Evolutionary conservation across 2,113 vertebrate genomes (phyloP), one percentile per base, ranked within the genome.

Genomic region (Eleginops maclovinus): DNA sequence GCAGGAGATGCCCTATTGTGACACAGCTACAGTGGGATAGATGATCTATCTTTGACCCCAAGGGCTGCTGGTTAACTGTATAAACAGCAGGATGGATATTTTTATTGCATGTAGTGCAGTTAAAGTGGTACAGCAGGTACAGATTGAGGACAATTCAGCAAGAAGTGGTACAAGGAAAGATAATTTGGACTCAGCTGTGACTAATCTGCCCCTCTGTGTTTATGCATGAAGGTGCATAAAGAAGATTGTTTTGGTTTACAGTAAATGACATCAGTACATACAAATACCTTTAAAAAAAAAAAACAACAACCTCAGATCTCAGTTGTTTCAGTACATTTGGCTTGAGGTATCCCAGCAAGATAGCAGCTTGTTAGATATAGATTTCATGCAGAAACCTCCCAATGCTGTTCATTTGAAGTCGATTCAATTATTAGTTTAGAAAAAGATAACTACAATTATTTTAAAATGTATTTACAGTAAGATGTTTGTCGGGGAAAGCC

Each of bases 1-100:
- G 72, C 2, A 19, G 72, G 84, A 87, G 82, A 86, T 88, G 86
- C 86, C 77, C 81, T 67, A 72, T 72, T 84, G 88, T 75, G 82
- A 85, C 85, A 78, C 62, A 36, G 75, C 61, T 62, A 55, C 72
- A 75, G 62, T 21, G 68, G 82, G 84, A 82, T 47, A 62, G 67
- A 84, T 88, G 88, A 89, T 86, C 56, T 56, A 82, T 91, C 51
- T 88, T 74, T 88, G 84, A 92, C 85, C 85, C 72, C 11, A 31
- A 74, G 71, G 75, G 62, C 69, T 56, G 56, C 80, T 78, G 79
- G 75, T 85, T 82, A 87, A 87, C 82, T 81, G 78, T 82, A 70
- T 81, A 82, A 85, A 87, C 80, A 69, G 59, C 15, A 4, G 72
- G 63, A 49, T 28, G 56, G 74, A 64, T 84, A 75, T 75, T 84